A percentile compares a stretch with the other conserved stretches of the same genome.
These are phyloP conservation scores for Columbina picui DNA, from an alignment of 2,113 vertebrate species.

Conservation along the genomic window DNA sequence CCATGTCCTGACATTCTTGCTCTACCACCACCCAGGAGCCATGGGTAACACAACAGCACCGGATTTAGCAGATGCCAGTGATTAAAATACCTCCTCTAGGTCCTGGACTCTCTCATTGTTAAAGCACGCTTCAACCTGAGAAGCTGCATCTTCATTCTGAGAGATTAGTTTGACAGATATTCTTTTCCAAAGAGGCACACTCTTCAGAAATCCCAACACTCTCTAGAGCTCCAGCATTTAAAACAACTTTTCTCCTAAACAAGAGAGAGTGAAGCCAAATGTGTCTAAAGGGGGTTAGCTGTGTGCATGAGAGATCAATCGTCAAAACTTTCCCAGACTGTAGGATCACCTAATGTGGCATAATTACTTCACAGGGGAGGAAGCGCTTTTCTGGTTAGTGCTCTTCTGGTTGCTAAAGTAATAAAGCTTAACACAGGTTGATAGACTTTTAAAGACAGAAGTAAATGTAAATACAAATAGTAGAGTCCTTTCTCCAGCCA, in stretches of 20 bases:
- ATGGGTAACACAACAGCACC: background rate
- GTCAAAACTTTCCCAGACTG: background rate
- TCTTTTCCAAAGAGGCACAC: background rate
- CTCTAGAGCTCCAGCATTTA: background rate
- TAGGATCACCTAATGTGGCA: background rate
- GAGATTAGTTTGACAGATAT: background rate
- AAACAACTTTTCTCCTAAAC: background rate
- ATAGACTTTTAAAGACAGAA: background rate
- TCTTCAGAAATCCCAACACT: background rate
- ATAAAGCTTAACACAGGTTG: background rate
- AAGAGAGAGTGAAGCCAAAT: background rate
- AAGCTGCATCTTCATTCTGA: background rate
- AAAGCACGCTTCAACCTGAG: background rate
- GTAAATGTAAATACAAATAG: background rate
- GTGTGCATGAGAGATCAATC: background rate
- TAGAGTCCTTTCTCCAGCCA: background rate
- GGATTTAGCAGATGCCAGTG: background rate
- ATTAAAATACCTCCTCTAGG: background rate
- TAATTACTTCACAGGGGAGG: background rate
- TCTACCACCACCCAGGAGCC: background rate
- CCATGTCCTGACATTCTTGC: background rate
- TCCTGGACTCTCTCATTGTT: background rate
- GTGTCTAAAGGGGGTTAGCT: background rate
- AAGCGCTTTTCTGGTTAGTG: background rate
- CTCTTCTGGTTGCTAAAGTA: background rate